Conservation (phyloP, 1,140 invertebrate genomes). For the Aleiodes sp. region DNA sequence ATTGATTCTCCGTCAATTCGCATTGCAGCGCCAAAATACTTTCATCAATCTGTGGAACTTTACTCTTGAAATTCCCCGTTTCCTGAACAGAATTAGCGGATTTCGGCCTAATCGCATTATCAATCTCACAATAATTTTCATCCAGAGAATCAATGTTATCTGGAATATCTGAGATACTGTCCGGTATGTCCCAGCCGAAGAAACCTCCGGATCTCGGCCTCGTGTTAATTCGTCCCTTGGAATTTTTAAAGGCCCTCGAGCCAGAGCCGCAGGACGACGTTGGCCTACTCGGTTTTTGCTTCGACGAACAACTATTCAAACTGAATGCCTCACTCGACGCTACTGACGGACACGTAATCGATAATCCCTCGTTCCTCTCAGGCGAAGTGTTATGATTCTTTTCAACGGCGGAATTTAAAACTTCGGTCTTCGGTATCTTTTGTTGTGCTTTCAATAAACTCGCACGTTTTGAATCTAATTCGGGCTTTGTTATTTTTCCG, state of each 20-base stretch:
- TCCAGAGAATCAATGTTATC: neutral
- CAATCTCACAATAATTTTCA: neutral
- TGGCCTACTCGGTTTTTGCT: slow-evolving; percentile 23
- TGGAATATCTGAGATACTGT: too few relatives aligned
- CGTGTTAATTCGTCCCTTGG: slow-evolving; percentile 17
- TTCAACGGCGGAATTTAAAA: too few relatives aligned
- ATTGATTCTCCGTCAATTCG: too few relatives aligned
- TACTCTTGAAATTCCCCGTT: too few relatives aligned
- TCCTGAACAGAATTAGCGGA: too few relatives aligned
- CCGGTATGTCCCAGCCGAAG: slow-evolving; percentile 35
- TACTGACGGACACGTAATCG: slow-evolving; percentile 37
- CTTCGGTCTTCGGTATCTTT: neutral
- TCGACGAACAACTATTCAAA: slow-evolving; percentile 39
- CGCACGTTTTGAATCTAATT: too few relatives aligned
- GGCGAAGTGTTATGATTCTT: neutral
- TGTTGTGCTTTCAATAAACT: too few relatives aligned
- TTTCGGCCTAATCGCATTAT: too few relatives aligned
- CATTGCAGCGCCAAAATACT: too few relatives aligned
- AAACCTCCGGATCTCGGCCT: slow-evolving; percentile 28
- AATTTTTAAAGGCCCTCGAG: neutral
- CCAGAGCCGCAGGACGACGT: neutral
- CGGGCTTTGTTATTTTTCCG: too few relatives aligned
- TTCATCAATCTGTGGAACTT: too few relatives aligned
- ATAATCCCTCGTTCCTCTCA: neutral
- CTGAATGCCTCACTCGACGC: slow-evolving; percentile 46